A percentile compares a stretch with the other conserved stretches of the same genome.
Conservation (phyloP, 2,797 vertebrate genomes). For the Danio jaintianensis region DNA sequence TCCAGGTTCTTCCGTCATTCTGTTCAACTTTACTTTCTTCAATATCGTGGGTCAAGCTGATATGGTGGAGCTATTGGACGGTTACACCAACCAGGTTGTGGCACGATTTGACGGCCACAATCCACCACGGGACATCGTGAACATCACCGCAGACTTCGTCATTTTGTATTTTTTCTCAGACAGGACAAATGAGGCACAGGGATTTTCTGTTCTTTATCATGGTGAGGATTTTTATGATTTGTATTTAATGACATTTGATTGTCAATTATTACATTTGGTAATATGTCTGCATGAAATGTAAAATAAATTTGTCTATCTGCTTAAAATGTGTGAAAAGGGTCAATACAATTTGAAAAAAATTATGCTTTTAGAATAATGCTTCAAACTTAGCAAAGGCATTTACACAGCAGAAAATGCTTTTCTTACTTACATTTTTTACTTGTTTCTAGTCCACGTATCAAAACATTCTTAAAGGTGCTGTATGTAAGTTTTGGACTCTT, state of each 20-base stretch:
- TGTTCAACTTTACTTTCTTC: conserved; percentile 94
- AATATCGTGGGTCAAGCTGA: conserved; percentile 93
- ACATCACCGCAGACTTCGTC: conserved; percentile 89
- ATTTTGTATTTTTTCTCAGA: conserved; percentile 97
- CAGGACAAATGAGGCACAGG: conserved; percentile 92
- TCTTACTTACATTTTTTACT: too few relatives aligned
- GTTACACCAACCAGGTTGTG: conserved; percentile 88
- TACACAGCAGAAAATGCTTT: too few relatives aligned
- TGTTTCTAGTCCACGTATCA: too few relatives aligned
- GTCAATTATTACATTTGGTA: background rate
- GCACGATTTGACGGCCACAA: conserved; percentile 89
- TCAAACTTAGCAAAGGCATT: too few relatives aligned
- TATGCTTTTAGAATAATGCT: too few relatives aligned
- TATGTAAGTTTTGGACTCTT: too few relatives aligned
- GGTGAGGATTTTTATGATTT: conserved; percentile 72
- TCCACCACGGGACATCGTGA: conserved; percentile 83
- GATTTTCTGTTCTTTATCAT: conserved; percentile 93
- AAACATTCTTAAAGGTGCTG: too few relatives aligned
- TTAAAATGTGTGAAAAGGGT: background rate
- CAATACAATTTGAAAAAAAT: too few relatives aligned
- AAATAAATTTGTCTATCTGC: too few relatives aligned
- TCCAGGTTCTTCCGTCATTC: conserved; percentile 85
- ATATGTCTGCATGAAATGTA: background rate
- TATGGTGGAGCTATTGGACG: conserved; percentile 95
- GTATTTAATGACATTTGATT: background rate